phyloP scores from a whole-genome alignment of 1,140 invertebrate genomes.

The Magallana angulata region DNA sequence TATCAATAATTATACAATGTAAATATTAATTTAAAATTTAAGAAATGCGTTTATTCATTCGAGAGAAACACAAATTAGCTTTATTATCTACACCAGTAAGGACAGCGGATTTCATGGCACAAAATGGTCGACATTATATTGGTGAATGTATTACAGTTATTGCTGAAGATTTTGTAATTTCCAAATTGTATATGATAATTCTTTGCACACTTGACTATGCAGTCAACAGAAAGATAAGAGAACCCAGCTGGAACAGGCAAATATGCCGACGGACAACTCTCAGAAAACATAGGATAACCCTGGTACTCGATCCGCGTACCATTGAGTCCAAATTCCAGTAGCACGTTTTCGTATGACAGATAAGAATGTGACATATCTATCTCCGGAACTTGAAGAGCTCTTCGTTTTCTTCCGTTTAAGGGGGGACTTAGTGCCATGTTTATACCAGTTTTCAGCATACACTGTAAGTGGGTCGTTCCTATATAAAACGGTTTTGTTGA shows the following conservation, averaged over 20 bases:
- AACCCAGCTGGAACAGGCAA: not conserved
- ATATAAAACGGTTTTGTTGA: not conserved
- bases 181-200: slow-evolving; percentile 22
- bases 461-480: not conserved
- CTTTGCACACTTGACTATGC: not conserved
- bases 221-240: not conserved
- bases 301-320: not conserved
- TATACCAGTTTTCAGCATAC: not conserved
- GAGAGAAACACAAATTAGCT: no score
- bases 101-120: no score
- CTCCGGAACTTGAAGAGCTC: not conserved
- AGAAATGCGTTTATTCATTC: no score
- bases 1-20: not conserved
- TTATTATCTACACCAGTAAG: no score
- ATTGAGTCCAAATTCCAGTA: slow-evolving; percentile 7
- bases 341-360: not conserved
- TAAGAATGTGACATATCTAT: no score
- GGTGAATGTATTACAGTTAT: no score
- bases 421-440: not conserved
- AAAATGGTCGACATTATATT: no score
- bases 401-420: not conserved
- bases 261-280: slow-evolving; percentile 15
- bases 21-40: no score
- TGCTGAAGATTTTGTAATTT: not conserved
- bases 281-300: not conserved